Percentiles rank a stretch among this genome's conserved stretches.
Conservation (phyloP, 1,140 invertebrate species). For the Catajapyx aquilonaris region DNA sequence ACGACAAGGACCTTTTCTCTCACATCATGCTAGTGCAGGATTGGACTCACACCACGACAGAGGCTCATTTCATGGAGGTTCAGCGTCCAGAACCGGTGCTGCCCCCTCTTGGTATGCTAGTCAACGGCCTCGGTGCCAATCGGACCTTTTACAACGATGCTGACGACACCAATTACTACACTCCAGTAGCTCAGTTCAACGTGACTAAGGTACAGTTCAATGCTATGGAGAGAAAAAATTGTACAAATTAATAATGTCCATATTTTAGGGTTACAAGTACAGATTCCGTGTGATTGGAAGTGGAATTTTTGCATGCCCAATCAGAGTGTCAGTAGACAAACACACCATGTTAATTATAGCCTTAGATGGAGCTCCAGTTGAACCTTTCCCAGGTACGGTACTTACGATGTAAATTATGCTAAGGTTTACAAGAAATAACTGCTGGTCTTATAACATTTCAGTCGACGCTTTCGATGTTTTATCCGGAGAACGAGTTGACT, state of each 20-base stretch:
- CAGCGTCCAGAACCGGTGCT: slow-evolving; percentile 18
- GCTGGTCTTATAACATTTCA: too few relatives aligned
- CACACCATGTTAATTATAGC: background rate
- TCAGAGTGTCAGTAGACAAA: background rate
- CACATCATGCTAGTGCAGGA: slow-evolving; percentile 21
- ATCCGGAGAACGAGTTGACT: slow-evolving; percentile 18
- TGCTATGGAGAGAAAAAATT: background rate
- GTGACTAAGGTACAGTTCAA: slow-evolving; percentile 10
- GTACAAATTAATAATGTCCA: background rate
- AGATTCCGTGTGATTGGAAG: background rate
- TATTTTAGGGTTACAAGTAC: background rate
- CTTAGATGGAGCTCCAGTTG: too few relatives aligned
- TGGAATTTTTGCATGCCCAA: background rate
- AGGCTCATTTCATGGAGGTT: slow-evolving; percentile 18
- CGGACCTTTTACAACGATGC: slow-evolving; percentile 4
- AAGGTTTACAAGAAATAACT: background rate
- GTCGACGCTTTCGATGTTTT: slow-evolving; percentile 13
- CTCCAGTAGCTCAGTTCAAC: slow-evolving; percentile 11
- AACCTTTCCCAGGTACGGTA: too few relatives aligned
- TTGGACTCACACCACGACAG: slow-evolving; percentile 18
- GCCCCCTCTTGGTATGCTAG: slow-evolving; percentile 18
- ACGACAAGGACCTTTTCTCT: slow-evolving; percentile 20
- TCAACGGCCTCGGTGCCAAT: slow-evolving; percentile 19
- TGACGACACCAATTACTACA: slow-evolving; percentile 5
- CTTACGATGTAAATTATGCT: background rate